phyloP scores from a whole-genome alignment of 2,797 vertebrate species.

The Tinamus major region DNA sequence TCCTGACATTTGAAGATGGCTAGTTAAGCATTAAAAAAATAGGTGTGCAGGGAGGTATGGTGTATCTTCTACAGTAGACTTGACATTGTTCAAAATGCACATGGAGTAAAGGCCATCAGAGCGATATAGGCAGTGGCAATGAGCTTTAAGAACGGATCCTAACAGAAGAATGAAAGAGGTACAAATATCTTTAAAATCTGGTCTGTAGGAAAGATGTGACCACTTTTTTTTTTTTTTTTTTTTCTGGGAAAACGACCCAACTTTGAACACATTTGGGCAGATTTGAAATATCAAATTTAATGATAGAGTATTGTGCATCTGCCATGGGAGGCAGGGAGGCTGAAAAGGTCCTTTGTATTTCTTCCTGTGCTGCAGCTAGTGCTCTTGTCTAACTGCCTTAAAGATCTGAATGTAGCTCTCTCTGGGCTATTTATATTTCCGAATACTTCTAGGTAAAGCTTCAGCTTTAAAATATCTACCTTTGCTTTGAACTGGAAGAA shows the following conservation, averaged over 20 bases:
- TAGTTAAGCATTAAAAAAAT: background rate
- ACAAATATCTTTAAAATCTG: background rate
- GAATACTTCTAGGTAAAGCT: background rate
- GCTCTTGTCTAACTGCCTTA: background rate
- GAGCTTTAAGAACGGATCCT: background rate
- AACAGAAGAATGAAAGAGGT: background rate
- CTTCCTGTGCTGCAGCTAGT: background rate
- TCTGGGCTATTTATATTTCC: background rate
- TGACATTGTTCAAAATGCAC: background rate
- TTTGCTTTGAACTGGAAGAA: background rate
- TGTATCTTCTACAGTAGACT: background rate
- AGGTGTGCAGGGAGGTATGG: background rate
- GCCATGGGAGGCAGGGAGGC: background rate
- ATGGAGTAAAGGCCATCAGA: background rate
- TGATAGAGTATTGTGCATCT: background rate
- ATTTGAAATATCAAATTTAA: background rate
- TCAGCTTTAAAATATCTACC: background rate
- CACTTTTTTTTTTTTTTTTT: rapidly evolving
- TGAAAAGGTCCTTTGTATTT: background rate
- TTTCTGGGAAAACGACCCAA: background rate
- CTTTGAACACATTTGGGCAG: background rate
- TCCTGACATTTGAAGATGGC: background rate
- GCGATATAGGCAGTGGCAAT: background rate
- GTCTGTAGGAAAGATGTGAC: background rate
- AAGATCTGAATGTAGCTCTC: background rate